Base-by-base conservation (phyloP, 2,888 invertebrate genomes). In the Ennomos quercinarius region DNA sequence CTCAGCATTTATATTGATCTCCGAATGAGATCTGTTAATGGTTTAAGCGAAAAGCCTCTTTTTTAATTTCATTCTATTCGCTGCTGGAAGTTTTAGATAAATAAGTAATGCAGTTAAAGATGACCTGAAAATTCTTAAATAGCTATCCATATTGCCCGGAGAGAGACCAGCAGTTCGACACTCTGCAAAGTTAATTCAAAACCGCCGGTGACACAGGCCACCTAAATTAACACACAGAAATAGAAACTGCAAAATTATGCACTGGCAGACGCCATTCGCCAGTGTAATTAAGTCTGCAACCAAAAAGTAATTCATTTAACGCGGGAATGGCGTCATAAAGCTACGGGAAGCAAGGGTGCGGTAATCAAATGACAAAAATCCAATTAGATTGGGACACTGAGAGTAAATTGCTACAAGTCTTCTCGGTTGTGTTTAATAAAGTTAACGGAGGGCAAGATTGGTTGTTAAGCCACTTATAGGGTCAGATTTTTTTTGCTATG, bases 331-430 rank as follows among this genome's bases (percentile, higher is more conserved):
- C 43, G 54, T 52, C 57, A 52, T 61, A 66, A 66, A 66, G 55
- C 66, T 58, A 57, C 56, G 57, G 57, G 46, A 47, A 57, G 57
- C 49, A 63, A 57, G 59, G 61, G 61, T 47, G 64, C 58, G 67
- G 68, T 69, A 68, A 72, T 71, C 58, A 67, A 67, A 72, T 70
- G 58, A 75, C 70, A 64, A 64, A 69, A 69, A 70, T 68, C 63
- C 57, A 71, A 68, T 67, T 68, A 61, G 65, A 68, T 60, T 64
- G 43, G 55, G 51, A 61, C 57, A 48, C 46, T 48, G 51, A 65
- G 41, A 49, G 57, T 46, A 50, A 62, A 63, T 63, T 56, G 57
- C 60, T 57, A 50, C 54, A 41, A 42, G 54, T 58, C 57, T 68
- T 64, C 60, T 61, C 62, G 27, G 36, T 13, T 12, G 53, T 40